Base-by-base conservation (phyloP, 2,888 invertebrate genomes). In the Lumbricus terrestris region DNA sequence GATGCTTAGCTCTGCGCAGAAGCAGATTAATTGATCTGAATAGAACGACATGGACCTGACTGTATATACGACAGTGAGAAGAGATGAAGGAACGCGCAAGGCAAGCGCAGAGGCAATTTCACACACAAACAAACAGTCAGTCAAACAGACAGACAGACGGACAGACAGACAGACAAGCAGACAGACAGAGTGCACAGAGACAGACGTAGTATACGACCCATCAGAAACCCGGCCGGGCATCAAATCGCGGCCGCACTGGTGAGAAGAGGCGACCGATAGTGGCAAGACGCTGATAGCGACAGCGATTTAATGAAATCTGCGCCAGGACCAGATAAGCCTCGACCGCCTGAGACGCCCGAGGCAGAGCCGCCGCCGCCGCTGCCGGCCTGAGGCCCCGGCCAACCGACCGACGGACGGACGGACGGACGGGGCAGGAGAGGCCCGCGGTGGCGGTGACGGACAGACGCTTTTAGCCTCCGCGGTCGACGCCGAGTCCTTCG, bases 261-360 rank as follows among this genome's bases (percentile, higher is more conserved):
- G 85, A 37, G 85, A 23, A 37, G 85, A 37, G 6, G 85, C 20
- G 13, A 20, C 18, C 85, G 37, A 85, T 85, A 34, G 85, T 85
- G 85, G 85, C 85, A 35, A 85, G 85, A 85, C 85, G 85, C 85
- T 85, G 85, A 85, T 85, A 85, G 85, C 35, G 37, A 85, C 85
- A 35, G 35, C 85, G 85, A 35, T 35, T 85, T 85, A 85, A 85
- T 85, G 85, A 85, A 85, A 34, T 34, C 35, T 34, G 37, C 35
- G 35, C 23, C 85, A 6, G 85, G 20, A 85, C 35, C 35, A 85
- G 85, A 85, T 85, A 85, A 85, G 85, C 85, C 37, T 37, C 85
- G 34, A 18, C 18, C 37, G 35, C 35, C 85, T 20, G 35, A 29
- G 35, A 34, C 20, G 35, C 85, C 85, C 34, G 35, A 35, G 85